These are phyloP conservation scores for Pangasianodon hypophthalmus DNA, from an alignment of 2,113 vertebrate species.

Conservation along the genomic window DNA sequence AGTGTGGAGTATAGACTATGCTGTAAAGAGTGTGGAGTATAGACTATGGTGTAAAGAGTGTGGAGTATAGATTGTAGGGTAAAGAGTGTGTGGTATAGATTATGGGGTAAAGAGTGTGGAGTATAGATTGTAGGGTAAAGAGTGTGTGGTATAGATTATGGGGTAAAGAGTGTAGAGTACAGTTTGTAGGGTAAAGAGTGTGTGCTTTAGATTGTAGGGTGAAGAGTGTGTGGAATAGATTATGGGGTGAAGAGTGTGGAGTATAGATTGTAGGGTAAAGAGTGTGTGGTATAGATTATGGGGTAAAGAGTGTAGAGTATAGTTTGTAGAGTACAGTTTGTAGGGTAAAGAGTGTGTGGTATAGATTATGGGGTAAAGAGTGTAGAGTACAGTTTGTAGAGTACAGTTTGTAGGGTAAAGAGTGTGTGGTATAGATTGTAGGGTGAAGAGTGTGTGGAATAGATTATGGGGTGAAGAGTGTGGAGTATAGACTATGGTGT, in stretches of 20 bases:
- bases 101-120: neutral
- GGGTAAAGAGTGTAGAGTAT: neutral
- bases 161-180: neutral
- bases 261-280: neutral
- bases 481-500: neutral
- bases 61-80: neutral
- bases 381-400: no score
- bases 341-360: neutral
- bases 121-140: neutral
- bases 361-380: neutral
- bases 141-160: neutral
- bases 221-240: neutral
- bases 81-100: neutral
- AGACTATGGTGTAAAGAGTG: neutral
- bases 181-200: neutral
- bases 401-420: no score
- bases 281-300: no score
- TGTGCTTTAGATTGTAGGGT: neutral
- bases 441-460: neutral
- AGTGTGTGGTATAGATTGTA: neutral
- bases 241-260: neutral
- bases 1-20: neutral
- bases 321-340: neutral
- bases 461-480: neutral
- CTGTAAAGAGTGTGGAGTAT: neutral